Evolutionary conservation across 1,140 invertebrate species (phyloP).

Genomic region (Zeugodacus cucurbitae): DNA sequence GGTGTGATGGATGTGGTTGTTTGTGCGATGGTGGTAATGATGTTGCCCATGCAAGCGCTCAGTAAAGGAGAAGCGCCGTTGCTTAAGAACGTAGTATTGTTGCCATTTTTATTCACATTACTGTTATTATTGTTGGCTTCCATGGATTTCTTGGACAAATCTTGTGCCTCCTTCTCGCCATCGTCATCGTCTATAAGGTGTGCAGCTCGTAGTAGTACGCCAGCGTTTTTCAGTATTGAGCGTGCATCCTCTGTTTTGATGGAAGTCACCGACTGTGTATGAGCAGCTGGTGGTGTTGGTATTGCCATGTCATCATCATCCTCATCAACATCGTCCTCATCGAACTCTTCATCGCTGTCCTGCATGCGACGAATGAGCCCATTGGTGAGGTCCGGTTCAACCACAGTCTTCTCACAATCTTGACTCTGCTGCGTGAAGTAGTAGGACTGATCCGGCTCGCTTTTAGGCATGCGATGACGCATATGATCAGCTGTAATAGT

Average conservation of each 20-base stretch:
- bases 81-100: slow-evolving; percentile 12
- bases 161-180: slow-evolving; percentile 59
- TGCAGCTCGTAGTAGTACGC: neutral
- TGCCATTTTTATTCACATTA: slow-evolving; percentile 11
- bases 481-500: slow-evolving; percentile 60
- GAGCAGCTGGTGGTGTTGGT: slow-evolving; percentile 57
- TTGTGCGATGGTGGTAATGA: slow-evolving; percentile 44
- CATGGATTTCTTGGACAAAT: slow-evolving; percentile 58
- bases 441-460: slow-evolving; percentile 61
- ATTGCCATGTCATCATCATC: slow-evolving; percentile 48
- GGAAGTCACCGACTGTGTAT: slow-evolving; percentile 48
- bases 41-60: slow-evolving; percentile 1
- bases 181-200: slow-evolving; percentile 32
- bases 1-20: slow-evolving; percentile 46
- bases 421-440: slow-evolving; percentile 60
- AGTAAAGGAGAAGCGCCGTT: slow-evolving; percentile 44
- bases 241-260: slow-evolving; percentile 44
- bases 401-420: slow-evolving; percentile 62
- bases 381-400: slow-evolving; percentile 62
- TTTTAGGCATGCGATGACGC: slow-evolving; percentile 62
- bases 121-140: slow-evolving; percentile 51
- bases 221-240: slow-evolving; percentile 17
- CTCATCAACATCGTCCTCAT: slow-evolving; percentile 60
- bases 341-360: slow-evolving; percentile 62
- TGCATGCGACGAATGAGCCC: slow-evolving; percentile 60